Evolutionary conservation across 1,140 invertebrate species (phyloP).

Genomic region (Physella acuta): DNA sequence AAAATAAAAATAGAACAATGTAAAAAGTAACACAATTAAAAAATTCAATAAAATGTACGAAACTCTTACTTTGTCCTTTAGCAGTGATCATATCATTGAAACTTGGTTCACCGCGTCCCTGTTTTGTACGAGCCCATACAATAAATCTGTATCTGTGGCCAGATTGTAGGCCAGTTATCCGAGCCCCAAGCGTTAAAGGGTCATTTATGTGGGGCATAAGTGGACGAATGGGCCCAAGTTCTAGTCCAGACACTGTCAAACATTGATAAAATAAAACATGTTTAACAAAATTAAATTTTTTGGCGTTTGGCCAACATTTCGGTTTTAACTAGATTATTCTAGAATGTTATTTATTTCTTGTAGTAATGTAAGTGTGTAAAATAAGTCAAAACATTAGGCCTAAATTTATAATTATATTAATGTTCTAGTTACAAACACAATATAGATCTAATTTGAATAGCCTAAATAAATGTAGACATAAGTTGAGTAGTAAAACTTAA

Average conservation of each 20-base stretch:
- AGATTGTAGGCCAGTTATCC: slow-evolving; percentile 45
- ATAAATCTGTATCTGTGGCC: slow-evolving; percentile 47
- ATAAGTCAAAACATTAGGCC: too few relatives aligned
- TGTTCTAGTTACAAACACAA: too few relatives aligned
- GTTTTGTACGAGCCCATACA: slow-evolving; percentile 48
- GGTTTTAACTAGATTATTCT: too few relatives aligned
- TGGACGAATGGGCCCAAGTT: slow-evolving; percentile 35
- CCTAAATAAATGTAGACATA: too few relatives aligned
- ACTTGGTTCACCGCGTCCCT: slow-evolving; percentile 36
- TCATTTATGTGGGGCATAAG: slow-evolving; percentile 45
- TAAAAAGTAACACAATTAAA: background rate
- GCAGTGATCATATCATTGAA: slow-evolving; percentile 43
- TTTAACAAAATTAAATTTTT: too few relatives aligned
- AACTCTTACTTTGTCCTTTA: slow-evolving; percentile 23
- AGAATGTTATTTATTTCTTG: too few relatives aligned
- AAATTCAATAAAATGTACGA: background rate
- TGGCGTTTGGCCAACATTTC: too few relatives aligned
- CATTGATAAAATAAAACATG: background rate
- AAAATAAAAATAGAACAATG: too few relatives aligned
- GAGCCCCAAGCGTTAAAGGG: slow-evolving; percentile 43
- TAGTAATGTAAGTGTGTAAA: too few relatives aligned
- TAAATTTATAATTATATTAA: too few relatives aligned
- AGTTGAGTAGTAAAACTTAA: too few relatives aligned
- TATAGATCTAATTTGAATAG: too few relatives aligned
- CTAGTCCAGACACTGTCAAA: slow-evolving; percentile 37